Evolutionary conservation across 2,113 vertebrate species (phyloP).

Genomic region (Hippopotamus amphibius): DNA sequence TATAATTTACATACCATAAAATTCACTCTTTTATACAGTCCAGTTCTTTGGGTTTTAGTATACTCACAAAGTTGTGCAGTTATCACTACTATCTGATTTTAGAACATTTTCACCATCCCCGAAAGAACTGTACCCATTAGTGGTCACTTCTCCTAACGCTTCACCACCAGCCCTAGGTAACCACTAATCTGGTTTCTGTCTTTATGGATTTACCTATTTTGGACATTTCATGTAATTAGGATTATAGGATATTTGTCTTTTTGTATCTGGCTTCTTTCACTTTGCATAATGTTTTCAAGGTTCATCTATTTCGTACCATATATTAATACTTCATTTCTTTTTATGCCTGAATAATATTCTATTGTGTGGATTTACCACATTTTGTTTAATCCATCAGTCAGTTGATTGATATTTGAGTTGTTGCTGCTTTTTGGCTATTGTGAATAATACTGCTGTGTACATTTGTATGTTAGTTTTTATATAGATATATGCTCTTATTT

Average conservation of each 20-base stretch:
- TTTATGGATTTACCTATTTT: not conserved
- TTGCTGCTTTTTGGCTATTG: not conserved
- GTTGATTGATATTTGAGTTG: slow-evolving; percentile 1
- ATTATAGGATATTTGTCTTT: slow-evolving; percentile 14
- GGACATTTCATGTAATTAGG: not conserved
- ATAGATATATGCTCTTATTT: not conserved
- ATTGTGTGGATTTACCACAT: not conserved
- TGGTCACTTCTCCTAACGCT: not conserved
- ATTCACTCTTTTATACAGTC: not conserved
- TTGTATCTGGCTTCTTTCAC: not conserved
- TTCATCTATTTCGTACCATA: not conserved
- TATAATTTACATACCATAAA: not conserved
- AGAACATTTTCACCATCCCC: not conserved
- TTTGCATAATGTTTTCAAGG: not conserved
- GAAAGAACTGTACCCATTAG: not conserved
- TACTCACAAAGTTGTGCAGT: not conserved
- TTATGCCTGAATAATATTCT: not conserved
- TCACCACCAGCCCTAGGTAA: not conserved
- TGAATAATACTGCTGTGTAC: not conserved
- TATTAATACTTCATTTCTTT: slow-evolving; percentile 7
- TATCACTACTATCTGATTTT: not conserved
- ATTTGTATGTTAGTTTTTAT: not conserved
- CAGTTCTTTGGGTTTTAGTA: not conserved
- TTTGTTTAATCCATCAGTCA: not conserved
- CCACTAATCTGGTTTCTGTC: not conserved